Evolutionary conservation across 2,888 invertebrate genomes (phyloP).

Genomic region (Endotricha flammealis): DNA sequence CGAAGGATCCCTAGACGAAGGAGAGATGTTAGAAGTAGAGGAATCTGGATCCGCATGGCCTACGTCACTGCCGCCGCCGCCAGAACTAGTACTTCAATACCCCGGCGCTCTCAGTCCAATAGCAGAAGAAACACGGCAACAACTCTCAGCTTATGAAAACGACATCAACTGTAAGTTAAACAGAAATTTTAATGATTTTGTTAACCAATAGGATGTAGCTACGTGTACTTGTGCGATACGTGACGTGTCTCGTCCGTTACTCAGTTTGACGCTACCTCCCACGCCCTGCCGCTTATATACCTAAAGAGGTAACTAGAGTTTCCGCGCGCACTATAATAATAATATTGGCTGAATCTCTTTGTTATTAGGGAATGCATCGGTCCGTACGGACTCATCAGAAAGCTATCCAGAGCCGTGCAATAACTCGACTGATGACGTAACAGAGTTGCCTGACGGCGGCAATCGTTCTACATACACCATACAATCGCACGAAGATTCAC

Average conservation of each 20-base stretch:
- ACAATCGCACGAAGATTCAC: constrained; percentile 31
- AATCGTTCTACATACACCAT: constrained; percentile 47
- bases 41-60: constrained; percentile 20
- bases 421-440: constrained; percentile 59
- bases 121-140: constrained; percentile 60
- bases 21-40: background rate
- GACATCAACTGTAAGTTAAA: constrained; percentile 60
- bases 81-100: constrained; percentile 59
- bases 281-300: no score
- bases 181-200: no score
- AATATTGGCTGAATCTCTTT: background rate
- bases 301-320: no score
- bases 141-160: constrained; percentile 64
- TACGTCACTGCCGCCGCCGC: constrained; percentile 42
- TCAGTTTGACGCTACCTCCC: no score
- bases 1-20: constrained; percentile 3
- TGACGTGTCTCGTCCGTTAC: no score
- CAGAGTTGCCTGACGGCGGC: constrained; percentile 48
- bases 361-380: constrained; percentile 52
- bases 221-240: no score
- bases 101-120: constrained; percentile 66
- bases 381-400: constrained; percentile 62
- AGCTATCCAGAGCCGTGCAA: constrained; percentile 70
- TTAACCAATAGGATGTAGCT: no score
- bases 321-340: no score